Percentiles rank a stretch among this genome's conserved stretches.
These are phyloP conservation scores for Bufo gargarizans DNA, from an alignment of 2,113 vertebrate species.

Conservation along the genomic window DNA sequence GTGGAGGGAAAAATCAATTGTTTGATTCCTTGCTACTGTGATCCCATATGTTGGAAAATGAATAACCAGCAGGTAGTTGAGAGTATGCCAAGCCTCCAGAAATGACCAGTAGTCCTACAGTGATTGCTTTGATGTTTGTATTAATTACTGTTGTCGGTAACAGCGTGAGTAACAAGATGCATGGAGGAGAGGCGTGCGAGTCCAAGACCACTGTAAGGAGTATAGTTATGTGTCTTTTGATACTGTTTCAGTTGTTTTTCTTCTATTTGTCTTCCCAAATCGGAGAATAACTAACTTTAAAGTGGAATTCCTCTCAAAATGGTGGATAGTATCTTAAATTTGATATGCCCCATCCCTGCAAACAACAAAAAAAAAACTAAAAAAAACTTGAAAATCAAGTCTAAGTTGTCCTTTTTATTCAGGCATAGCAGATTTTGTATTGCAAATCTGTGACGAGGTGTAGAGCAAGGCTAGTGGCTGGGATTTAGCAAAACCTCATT, in stretches of 20 bases:
- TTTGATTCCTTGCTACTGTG: slow-evolving; percentile 88
- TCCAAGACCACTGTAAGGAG: slow-evolving; percentile 14
- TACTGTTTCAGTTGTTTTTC: background rate
- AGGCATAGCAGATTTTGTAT: too few relatives aligned
- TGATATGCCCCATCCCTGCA: too few relatives aligned
- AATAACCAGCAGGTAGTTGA: slow-evolving; percentile 97
- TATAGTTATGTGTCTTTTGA: background rate
- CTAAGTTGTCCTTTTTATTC: too few relatives aligned
- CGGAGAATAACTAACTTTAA: too few relatives aligned
- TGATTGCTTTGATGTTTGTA: slow-evolving; percentile 96
- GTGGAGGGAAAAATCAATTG: slow-evolving; percentile 86
- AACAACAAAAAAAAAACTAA: too few relatives aligned
- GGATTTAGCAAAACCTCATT: too few relatives aligned
- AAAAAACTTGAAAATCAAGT: too few relatives aligned
- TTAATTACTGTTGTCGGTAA: slow-evolving; percentile 90
- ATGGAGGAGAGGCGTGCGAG: slow-evolving; percentile 73
- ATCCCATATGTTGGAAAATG: slow-evolving; percentile 98
- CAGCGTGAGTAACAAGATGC: slow-evolving; percentile 77
- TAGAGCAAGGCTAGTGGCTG: too few relatives aligned
- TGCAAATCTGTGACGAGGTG: too few relatives aligned
- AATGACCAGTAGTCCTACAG: slow-evolving; percentile 93
- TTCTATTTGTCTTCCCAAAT: too few relatives aligned
- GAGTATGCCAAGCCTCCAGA: slow-evolving; percentile 93
- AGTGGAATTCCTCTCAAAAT: too few relatives aligned
- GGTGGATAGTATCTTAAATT: too few relatives aligned